Conservation (phyloP, 2,113 vertebrate genomes). For the Alexandromys fortis region DNA sequence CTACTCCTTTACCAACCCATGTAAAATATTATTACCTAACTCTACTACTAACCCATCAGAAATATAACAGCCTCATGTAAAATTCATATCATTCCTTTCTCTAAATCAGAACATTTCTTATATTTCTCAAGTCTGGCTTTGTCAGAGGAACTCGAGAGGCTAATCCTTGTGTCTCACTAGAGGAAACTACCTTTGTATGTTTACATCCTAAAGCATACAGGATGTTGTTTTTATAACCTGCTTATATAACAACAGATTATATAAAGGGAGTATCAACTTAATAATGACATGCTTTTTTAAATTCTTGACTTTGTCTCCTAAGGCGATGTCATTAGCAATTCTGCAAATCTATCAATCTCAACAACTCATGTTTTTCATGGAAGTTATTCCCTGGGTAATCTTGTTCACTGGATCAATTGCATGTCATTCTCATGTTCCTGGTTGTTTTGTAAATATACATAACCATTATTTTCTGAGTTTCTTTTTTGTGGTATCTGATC, state of each 20-base stretch:
- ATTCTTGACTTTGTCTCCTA: neutral
- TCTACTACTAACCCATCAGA: neutral
- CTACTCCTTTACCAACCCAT: neutral
- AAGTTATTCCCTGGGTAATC: neutral
- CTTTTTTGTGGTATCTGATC: no score
- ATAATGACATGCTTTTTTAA: neutral
- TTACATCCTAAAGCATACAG: neutral
- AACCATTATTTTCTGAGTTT: neutral
- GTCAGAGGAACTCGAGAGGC: neutral
- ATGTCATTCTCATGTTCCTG: no score
- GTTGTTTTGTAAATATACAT: neutral
- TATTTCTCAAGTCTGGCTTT: neutral
- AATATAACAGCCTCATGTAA: neutral
- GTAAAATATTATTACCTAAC: neutral
- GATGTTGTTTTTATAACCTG: neutral
- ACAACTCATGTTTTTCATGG: neutral
- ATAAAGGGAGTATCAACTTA: neutral
- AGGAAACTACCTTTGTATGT: neutral
- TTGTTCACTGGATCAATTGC: neutral
- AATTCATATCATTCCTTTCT: neutral
- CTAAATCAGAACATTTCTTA: neutral
- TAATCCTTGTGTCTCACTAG: neutral
- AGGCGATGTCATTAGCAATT: neutral
- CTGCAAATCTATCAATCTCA: neutral
- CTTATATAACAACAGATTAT: neutral